A percentile compares a stretch with the other conserved stretches of the same genome.
Conservation (phyloP, 2,888 invertebrate species). For the Clostera curtula region DNA sequence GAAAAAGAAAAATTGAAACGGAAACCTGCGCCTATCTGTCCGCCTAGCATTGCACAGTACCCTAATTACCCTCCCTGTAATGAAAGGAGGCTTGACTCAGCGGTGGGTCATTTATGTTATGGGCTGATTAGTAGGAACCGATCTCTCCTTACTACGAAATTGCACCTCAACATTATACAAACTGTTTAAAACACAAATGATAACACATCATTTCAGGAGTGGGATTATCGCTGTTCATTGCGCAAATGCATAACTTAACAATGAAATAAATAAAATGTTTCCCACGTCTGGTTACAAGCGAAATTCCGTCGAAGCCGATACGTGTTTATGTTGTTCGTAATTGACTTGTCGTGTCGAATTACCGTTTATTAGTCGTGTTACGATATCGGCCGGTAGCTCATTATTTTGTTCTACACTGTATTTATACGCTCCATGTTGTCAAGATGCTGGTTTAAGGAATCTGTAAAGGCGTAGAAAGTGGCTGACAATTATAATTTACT, state of each 20-base stretch:
- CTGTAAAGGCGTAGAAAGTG: slow-evolving; percentile 1
- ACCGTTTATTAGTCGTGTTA: slow-evolving; percentile 67
- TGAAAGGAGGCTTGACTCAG: too few relatives aligned
- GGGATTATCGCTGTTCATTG: too few relatives aligned
- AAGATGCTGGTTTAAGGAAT: slow-evolving; percentile 20
- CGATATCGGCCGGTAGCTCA: slow-evolving; percentile 53
- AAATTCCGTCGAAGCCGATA: slow-evolving; percentile 53
- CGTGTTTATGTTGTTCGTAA: slow-evolving; percentile 63
- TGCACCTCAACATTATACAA: too few relatives aligned
- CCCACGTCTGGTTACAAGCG: slow-evolving; percentile 47
- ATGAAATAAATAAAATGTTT: slow-evolving; percentile 31
- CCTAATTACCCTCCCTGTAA: too few relatives aligned
- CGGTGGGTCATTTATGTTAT: too few relatives aligned
- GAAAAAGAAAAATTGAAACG: too few relatives aligned
- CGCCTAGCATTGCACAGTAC: too few relatives aligned
- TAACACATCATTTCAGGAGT: too few relatives aligned
- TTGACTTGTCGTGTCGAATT: slow-evolving; percentile 72
- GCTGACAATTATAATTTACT: slow-evolving; percentile 1
- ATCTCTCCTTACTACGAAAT: too few relatives aligned
- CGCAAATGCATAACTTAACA: neutral
- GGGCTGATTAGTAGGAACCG: too few relatives aligned
- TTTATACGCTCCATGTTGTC: slow-evolving; percentile 49
- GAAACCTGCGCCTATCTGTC: too few relatives aligned
- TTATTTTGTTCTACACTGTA: slow-evolving; percentile 52
- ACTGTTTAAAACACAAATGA: too few relatives aligned